These are phyloP conservation scores for Drosophila aldrichi DNA, from an alignment of 2,888 invertebrate genomes.

Conservation along the genomic window DNA sequence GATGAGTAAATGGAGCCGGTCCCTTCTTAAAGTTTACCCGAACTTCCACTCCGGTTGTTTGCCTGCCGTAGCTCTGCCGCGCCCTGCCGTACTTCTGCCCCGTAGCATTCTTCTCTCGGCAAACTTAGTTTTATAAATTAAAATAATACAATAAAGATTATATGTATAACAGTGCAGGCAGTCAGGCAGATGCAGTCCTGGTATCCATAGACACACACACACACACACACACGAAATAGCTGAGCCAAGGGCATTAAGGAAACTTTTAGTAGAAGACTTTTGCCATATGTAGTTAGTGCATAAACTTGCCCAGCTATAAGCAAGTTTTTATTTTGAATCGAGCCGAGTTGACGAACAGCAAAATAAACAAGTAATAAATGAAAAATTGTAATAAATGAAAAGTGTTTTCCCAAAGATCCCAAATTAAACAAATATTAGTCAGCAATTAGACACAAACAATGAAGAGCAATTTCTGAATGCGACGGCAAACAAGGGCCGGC, in stretches of 20 bases:
- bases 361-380: not conserved
- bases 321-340: conserved; percentile 18
- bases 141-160: conserved; percentile 79
- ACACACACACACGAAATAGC: not conserved
- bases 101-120: conserved; percentile 20
- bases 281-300: conserved; percentile 6
- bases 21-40: conserved; percentile 46
- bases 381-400: conserved; percentile 9
- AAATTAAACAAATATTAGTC: conserved; percentile 32
- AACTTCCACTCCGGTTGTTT: conserved; percentile 41
- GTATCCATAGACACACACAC: not conserved
- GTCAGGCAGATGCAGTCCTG: conserved; percentile 25
- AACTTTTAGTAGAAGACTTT: conserved; percentile 23
- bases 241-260: conserved; percentile 14
- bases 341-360: conserved; percentile 13
- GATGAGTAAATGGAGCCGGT: conserved; percentile 41
- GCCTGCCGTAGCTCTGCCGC: conserved; percentile 13
- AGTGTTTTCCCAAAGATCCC: conserved; percentile 6
- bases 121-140: conserved; percentile 74
- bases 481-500: conserved; percentile 10
- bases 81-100: conserved; percentile 11
- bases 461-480: conserved; percentile 18
- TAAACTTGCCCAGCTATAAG: conserved; percentile 3
- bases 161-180: conserved; percentile 51
- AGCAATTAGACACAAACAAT: conserved; percentile 38